Conservation (phyloP, 2,113 vertebrate genomes). For the Megaceryle maxima region DNA sequence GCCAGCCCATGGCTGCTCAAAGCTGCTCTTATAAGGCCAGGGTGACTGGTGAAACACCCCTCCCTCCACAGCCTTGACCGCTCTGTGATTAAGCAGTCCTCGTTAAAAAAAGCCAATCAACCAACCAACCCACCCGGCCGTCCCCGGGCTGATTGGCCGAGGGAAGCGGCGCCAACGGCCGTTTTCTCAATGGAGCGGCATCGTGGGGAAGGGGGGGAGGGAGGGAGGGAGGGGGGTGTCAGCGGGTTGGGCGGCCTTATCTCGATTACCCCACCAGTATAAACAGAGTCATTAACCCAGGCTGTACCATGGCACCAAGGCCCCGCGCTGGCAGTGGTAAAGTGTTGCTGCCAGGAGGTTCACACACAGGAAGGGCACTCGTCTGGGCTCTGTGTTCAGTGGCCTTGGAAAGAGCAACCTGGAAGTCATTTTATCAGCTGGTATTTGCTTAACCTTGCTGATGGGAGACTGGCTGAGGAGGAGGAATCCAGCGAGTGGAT, state of each 20-base stretch:
- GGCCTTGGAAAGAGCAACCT: slow-evolving; percentile 73
- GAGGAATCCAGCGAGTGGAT: accelerated
- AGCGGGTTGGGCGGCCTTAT: slow-evolving; percentile 76
- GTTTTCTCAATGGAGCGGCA: slow-evolving; percentile 83
- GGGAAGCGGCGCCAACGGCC: slow-evolving; percentile 66
- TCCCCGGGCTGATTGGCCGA: slow-evolving; percentile 63
- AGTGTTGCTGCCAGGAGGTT: slow-evolving; percentile 62
- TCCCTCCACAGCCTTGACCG: slow-evolving; percentile 85
- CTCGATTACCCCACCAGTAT: slow-evolving; percentile 66
- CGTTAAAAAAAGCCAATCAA: slow-evolving; percentile 70
- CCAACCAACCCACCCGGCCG: neutral
- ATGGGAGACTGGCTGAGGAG: neutral
- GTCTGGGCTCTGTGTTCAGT: neutral
- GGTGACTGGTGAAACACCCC: slow-evolving; percentile 47
- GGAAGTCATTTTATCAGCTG: slow-evolving; percentile 68
- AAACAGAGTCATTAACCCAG: slow-evolving; percentile 87
- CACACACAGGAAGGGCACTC: neutral
- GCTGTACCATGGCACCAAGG: slow-evolving; percentile 93
- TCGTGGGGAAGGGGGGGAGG: neutral
- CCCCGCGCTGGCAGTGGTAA: slow-evolving; percentile 64
- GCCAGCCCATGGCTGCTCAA: neutral
- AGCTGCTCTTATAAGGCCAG: slow-evolving; percentile 76
- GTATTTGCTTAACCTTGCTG: slow-evolving; percentile 71
- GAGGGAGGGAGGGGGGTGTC: neutral
- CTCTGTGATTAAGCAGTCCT: slow-evolving; percentile 59